A percentile compares a stretch with the other conserved stretches of the same genome.
Evolutionary conservation across 2,113 vertebrate species (phyloP).

Genomic region (Psammodynastes pulverulentus): DNA sequence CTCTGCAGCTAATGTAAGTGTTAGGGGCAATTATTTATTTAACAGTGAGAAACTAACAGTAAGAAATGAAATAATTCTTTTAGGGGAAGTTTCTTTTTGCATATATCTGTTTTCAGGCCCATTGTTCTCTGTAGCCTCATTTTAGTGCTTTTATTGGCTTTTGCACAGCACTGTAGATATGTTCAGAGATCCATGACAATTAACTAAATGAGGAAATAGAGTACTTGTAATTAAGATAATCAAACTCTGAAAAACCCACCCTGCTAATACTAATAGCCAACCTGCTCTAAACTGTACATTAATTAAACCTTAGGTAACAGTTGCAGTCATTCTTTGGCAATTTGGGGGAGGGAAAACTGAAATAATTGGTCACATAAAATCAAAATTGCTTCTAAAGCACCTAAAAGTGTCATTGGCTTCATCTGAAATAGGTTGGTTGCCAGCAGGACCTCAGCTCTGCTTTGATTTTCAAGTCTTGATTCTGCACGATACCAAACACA

Average conservation of each 20-base stretch:
- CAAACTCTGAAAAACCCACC: constrained; percentile 61
- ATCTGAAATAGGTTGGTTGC: constrained; percentile 23
- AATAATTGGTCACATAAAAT: constrained; percentile 29
- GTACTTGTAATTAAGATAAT: constrained; percentile 74
- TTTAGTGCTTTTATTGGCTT: constrained; percentile 49
- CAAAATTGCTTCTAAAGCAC: constrained; percentile 39
- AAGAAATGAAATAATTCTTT: constrained; percentile 51
- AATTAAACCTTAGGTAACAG: constrained; percentile 70
- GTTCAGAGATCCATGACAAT: constrained; percentile 68
- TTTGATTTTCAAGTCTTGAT: background rate
- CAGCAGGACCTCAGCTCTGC: background rate
- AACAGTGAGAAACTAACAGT: constrained; percentile 28
- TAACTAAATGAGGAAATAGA: constrained; percentile 75
- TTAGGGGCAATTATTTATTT: constrained; percentile 47
- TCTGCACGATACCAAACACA: background rate
- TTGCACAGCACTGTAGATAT: constrained; percentile 56
- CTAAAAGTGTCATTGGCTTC: constrained; percentile 41
- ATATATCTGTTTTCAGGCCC: constrained; percentile 10
- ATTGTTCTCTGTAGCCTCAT: constrained; percentile 23
- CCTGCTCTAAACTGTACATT: constrained; percentile 70
- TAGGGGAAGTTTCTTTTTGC: constrained; percentile 36
- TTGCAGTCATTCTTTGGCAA: constrained; percentile 66
- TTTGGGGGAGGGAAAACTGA: constrained; percentile 32
- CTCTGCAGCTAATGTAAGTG: constrained; percentile 35
- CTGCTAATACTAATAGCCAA: constrained; percentile 62